Evolutionary conservation across 2,113 vertebrate genomes (phyloP), one percentile per base, ranked within the genome.

Genomic region (Bujurquina vittata): DNA sequence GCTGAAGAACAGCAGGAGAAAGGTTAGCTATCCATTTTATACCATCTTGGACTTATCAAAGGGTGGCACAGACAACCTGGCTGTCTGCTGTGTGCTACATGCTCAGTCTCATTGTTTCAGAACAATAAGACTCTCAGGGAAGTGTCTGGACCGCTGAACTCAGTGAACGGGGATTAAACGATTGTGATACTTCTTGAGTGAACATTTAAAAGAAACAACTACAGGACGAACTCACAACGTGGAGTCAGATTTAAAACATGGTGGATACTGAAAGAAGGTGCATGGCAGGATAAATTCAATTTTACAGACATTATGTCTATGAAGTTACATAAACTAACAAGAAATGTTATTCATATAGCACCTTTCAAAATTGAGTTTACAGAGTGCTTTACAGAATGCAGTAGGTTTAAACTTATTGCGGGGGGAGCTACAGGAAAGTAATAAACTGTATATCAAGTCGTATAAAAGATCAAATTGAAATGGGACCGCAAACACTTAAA

Each of bases 21-120:
- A 93, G 85, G 86, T 92, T 86, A 81, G 79, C 61, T 49, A 77
- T 87, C 79, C 80, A 89, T 56, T 90, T 85, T 86, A 89, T 52
- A 84, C 73, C 55, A 83, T 90, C 79, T 81, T 80, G 72, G 84
- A 82, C 88, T 76, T 88, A 86, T 89, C 81, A 83, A 85, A 81
- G 75, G 75, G 20, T 55, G 80, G 75, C 89, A 81, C 80, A 75
- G 84, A 63, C 54, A 37, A 67, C 58, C 55, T 20, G 61, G 54
- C 65, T 65, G 65, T 81, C 76, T 80, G 35, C 52, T 63, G 18
- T 20, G 37, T 65, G 62, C 37, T 75, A 63, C 54, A 60, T 22
- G 1, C 67, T 55, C 60, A 33, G 46, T 20, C 31, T 49, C 55
- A 52, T 52, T 72, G 23, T 77, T 72, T 79, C n/a, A 60, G 60